Evolutionary conservation across 2,797 vertebrate species (phyloP), one percentile per base, ranked within the genome.

Genomic region (Lemur catta): DNA sequence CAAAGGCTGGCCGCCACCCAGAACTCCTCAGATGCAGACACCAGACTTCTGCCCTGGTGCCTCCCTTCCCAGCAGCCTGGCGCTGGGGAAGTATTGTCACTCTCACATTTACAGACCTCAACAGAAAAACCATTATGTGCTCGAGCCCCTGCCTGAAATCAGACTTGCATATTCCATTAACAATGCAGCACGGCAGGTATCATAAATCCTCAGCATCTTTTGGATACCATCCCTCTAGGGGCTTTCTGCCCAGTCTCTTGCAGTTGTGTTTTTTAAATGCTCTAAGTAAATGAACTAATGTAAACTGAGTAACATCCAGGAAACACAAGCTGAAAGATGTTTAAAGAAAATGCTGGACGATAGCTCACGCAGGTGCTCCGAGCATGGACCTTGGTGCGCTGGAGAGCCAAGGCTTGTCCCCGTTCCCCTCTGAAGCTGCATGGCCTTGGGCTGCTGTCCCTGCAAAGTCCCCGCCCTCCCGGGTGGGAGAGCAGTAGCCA

Each of bases 121-220:
- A 1, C 26, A 12, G 63, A 14, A 59, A 71, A 33, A 35, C 24
- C 4, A 12, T 38, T 0, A n/a, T 2, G 2, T 2, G 48, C 59
- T 2, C 8, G 48, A 41, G 30, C 0, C 8, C 28, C 78, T 10
- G 43, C 43, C 71, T 63, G 9, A 41, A 43, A 48, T 14, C 35
- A 1, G 33, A 26, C 11, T 57, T 7, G 55, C 80, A 24, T 6
- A 30, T 43, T 35, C 67, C n/a, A 22, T 6, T 35, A 30, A 46
- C 61, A 71, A 43, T 3, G 35, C 28, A 75, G 55, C n/a, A 22
- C 0, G 1, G n/a, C 9, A 30, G 17, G 1, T n/a, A 57, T 55
- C 7, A 5, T 4, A 30, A 74, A 59, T n/a, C 55, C 63, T 69
- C 20, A 17, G 67, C 30, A 33, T 79, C 82, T 22, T 52, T 46